Evolutionary conservation across 2,888 invertebrate genomes (phyloP).

Genomic region (Drosophila parthenogenetica): DNA sequence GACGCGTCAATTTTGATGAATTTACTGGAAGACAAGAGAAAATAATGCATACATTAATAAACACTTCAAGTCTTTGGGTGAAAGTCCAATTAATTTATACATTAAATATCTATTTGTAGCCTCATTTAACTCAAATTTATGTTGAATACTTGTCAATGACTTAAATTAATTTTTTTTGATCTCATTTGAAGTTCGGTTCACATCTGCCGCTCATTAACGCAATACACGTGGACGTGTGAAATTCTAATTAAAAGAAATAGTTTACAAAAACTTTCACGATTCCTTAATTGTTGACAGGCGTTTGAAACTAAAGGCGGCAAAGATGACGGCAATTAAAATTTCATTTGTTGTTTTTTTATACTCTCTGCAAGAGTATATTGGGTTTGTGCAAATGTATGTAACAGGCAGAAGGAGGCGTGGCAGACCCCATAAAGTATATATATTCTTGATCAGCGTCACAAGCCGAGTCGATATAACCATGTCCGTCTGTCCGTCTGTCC

Average conservation of each 20-base stretch:
- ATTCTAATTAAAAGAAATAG: conserved; percentile 33
- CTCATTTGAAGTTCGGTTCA: conserved; percentile 13
- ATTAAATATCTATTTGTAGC: conserved; percentile 32
- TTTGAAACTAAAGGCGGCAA: background rate
- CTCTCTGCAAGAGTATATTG: too few species aligned
- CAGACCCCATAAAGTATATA: too few species aligned
- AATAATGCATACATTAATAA: conserved; percentile 14
- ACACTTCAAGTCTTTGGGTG: background rate
- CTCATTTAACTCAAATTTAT: conserved; percentile 34
- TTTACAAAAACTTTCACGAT: conserved; percentile 25
- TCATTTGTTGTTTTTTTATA: conserved; percentile 16
- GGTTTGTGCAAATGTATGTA: too few species aligned
- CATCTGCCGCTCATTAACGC: conserved; percentile 17
- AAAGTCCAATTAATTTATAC: conserved; percentile 3
- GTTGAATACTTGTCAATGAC: conserved; percentile 13
- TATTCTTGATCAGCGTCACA: too few species aligned
- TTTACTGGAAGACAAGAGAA: conserved; percentile 1
- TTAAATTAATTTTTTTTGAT: conserved; percentile 28
- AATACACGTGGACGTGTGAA: conserved; percentile 28
- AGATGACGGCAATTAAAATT: conserved; percentile 16
- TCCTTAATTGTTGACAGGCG: conserved; percentile 10
- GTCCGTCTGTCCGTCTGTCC: too few species aligned
- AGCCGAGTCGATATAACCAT: too few species aligned
- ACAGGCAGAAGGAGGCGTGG: too few species aligned
- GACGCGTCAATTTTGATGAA: conserved; percentile 25